These are phyloP conservation scores for Lasioglossum baleicum DNA, from an alignment of 1,140 invertebrate genomes.

Conservation along the genomic window DNA sequence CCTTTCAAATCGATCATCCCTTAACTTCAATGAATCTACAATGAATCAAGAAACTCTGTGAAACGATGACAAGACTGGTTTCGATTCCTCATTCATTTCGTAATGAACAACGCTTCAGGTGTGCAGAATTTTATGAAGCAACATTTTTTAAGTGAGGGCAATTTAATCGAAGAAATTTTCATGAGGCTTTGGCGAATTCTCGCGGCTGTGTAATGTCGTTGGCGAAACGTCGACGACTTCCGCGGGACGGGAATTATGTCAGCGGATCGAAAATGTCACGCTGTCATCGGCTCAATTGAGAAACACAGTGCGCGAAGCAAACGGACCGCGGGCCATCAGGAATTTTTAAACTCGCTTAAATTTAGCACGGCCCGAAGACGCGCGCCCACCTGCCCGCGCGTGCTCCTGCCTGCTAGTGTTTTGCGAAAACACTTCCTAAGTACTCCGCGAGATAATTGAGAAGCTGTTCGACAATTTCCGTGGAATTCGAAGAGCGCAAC, in stretches of 20 bases:
- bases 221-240: constrained; percentile 8
- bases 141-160: no score
- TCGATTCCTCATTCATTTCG: no score
- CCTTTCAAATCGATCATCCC: no score
- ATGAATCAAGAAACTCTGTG: no score
- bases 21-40: no score
- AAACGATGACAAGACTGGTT: no score
- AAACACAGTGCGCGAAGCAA: not conserved
- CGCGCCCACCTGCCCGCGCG: constrained; percentile 21
- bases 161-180: no score
- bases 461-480: no score
- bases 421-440: constrained; percentile 1
- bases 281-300: constrained; percentile 31
- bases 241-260: constrained; percentile 37
- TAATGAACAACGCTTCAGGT: no score
- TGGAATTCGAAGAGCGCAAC: no score
- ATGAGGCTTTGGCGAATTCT: no score
- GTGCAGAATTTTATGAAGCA: no score
- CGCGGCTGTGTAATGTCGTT: not conserved
- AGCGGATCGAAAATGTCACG: constrained; percentile 31
- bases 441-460: not conserved
- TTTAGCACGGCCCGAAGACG: constrained; percentile 25
- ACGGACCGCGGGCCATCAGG: constrained; percentile 55
- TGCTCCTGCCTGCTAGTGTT: not conserved
- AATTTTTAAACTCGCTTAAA: constrained; percentile 69